Conservation (phyloP, 1,140 invertebrate species). For the Bacillus rossius region DNA sequence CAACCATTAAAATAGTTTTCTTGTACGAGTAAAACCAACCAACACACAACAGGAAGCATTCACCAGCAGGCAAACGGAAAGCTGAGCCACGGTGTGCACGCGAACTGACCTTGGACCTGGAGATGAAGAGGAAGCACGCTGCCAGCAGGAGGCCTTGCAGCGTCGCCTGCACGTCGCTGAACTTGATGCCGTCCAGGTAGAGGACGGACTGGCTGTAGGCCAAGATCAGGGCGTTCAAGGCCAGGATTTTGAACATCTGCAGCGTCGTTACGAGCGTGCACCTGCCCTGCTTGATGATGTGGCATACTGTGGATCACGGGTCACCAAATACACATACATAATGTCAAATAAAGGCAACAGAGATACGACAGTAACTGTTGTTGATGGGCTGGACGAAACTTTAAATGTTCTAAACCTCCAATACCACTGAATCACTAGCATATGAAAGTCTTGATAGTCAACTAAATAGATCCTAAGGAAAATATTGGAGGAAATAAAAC, state of each 20-base stretch:
- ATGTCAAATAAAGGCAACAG: no score
- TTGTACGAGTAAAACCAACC: no score
- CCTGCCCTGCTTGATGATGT: conserved; percentile 98
- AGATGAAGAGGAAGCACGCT: conserved; percentile 97
- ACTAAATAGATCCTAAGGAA: neutral
- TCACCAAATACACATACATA: no score
- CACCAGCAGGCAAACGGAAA: no score
- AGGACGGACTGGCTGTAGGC: conserved; percentile 99
- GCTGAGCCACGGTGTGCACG: neutral
- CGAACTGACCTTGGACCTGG: conserved; percentile 81
- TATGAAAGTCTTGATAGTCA: no score
- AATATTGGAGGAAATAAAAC: neutral
- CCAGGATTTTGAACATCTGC: conserved; percentile 99
- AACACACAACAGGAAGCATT: no score
- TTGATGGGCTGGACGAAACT: no score
- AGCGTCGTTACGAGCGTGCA: conserved; percentile 98
- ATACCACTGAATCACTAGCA: no score
- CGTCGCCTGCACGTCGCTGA: conserved; percentile 96
- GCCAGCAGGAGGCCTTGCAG: conserved; percentile 91
- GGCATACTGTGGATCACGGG: conserved; percentile 78
- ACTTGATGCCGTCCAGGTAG: conserved; percentile 97
- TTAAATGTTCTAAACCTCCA: no score
- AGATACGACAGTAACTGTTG: no score
- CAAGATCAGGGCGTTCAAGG: conserved; percentile 95
- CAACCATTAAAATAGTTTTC: no score